These are phyloP conservation scores for Cercopithecus mona DNA, from an alignment of 2,113 vertebrate genomes.

Conservation along the genomic window DNA sequence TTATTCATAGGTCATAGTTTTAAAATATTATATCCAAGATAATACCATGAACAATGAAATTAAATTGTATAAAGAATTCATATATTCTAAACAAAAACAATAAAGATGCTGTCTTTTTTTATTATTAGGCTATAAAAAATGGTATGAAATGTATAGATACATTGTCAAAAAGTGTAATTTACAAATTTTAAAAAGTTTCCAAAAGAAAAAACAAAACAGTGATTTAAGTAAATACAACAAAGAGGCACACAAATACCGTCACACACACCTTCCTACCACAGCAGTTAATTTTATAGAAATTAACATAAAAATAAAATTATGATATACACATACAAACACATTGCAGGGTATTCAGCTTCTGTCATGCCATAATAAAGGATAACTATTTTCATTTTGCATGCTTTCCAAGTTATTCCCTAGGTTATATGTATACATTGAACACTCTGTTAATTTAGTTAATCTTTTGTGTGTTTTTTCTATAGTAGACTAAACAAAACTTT, in stretches of 20 bases:
- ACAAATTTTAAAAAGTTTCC: neutral
- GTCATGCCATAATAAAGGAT: neutral
- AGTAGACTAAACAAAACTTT: neutral
- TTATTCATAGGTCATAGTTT: neutral
- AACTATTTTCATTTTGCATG: neutral
- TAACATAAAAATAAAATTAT: neutral
- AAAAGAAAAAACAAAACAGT: neutral
- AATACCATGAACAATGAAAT: neutral
- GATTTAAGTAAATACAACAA: neutral
- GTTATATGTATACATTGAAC: neutral
- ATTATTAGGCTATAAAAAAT: neutral
- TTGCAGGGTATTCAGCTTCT: neutral
- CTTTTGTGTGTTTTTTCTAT: neutral
- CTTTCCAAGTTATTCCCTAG: neutral
- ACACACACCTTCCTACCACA: neutral
- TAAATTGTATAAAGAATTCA: constrained; percentile 9
- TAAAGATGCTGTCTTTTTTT: neutral
- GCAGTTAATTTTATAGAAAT: neutral
- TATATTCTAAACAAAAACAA: neutral
- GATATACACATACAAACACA: neutral
- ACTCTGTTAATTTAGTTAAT: neutral
- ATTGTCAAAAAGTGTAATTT: neutral
- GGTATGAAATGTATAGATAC: neutral
- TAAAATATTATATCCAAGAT: constrained; percentile 41
- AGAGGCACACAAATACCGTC: neutral